Evolutionary conservation across 2,113 vertebrate species (phyloP).

Genomic region (Prolemur simus): DNA sequence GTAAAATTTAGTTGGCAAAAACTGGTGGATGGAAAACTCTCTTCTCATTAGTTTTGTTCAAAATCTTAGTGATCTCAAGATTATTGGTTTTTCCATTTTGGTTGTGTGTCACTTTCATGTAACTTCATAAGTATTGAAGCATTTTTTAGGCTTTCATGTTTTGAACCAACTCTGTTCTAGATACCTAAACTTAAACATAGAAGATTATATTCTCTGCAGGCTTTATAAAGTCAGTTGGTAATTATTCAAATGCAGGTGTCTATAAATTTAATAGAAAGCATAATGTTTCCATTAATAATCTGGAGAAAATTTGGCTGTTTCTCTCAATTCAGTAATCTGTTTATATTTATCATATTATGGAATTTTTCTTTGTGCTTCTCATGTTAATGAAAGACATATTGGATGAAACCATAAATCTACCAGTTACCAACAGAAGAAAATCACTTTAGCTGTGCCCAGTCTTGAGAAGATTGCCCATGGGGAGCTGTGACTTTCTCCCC

Average conservation of each 20-base stretch:
- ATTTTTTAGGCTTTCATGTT: conserved; percentile 26
- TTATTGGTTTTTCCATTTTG: background rate
- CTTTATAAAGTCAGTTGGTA: conserved; percentile 31
- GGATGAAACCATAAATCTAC: background rate
- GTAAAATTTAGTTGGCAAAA: conserved; percentile 38
- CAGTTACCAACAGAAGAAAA: conserved; percentile 49
- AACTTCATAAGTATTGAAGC: background rate
- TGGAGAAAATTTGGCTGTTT: conserved; percentile 21
- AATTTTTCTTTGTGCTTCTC: conserved; percentile 50
- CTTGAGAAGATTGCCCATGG: background rate
- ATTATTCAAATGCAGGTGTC: conserved; percentile 60
- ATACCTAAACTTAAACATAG: conserved; percentile 58
- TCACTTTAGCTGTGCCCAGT: conserved; percentile 2
- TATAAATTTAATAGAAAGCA: conserved; percentile 70
- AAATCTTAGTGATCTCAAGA: background rate
- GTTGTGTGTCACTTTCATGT: background rate
- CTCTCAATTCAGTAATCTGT: conserved; percentile 61
- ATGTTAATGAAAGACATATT: conserved; percentile 58
- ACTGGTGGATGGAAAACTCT: background rate
- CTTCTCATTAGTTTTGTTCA: background rate
- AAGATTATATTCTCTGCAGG: conserved; percentile 61
- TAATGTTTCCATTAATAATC: conserved; percentile 47
- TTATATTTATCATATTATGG: conserved; percentile 58
- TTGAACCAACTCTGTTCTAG: conserved; percentile 43
- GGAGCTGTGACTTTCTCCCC: background rate